These are phyloP conservation scores for Polypterus senegalus DNA, from an alignment of 2,113 vertebrate genomes.

Conservation along the genomic window DNA sequence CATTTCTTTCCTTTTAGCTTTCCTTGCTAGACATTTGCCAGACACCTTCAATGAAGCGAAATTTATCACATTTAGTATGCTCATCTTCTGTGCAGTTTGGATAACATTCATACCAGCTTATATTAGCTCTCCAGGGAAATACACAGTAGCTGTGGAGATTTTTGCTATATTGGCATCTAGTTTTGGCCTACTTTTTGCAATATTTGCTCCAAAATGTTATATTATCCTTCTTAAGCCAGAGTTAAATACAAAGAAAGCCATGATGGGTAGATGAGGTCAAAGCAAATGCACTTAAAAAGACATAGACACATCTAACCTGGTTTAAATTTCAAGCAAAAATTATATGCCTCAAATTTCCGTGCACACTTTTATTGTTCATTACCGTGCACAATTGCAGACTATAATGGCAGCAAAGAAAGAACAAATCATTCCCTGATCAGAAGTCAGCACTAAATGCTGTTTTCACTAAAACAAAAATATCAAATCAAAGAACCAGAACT, in stretches of 20 bases:
- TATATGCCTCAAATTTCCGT: too few species aligned
- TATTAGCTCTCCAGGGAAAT: conserved; percentile 46
- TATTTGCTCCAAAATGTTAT: conserved; percentile 51
- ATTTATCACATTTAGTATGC: conserved; percentile 47
- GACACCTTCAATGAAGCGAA: conserved; percentile 41
- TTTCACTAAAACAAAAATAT: too few species aligned
- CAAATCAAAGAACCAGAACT: too few species aligned
- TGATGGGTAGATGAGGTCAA: conserved; percentile 27
- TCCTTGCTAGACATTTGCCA: conserved; percentile 33
- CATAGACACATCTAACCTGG: too few species aligned
- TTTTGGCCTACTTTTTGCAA: conserved; percentile 38
- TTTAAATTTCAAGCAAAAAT: too few species aligned
- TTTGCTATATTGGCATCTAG: conserved; percentile 52
- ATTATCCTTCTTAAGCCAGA: conserved; percentile 45
- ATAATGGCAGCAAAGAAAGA: too few species aligned
- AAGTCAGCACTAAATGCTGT: too few species aligned
- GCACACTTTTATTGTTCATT: too few species aligned
- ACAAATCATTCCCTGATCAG: too few species aligned
- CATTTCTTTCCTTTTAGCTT: conserved; percentile 32
- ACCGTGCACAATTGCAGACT: too few species aligned
- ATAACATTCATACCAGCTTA: conserved; percentile 44
- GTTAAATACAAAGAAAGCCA: conserved; percentile 42
- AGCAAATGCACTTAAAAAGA: conserved; percentile 8
- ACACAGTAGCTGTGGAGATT: conserved; percentile 42
- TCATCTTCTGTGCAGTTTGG: conserved; percentile 52